phyloP scores from a whole-genome alignment of 2,113 vertebrate genomes.

The Protobothrops flavoviridis region DNA sequence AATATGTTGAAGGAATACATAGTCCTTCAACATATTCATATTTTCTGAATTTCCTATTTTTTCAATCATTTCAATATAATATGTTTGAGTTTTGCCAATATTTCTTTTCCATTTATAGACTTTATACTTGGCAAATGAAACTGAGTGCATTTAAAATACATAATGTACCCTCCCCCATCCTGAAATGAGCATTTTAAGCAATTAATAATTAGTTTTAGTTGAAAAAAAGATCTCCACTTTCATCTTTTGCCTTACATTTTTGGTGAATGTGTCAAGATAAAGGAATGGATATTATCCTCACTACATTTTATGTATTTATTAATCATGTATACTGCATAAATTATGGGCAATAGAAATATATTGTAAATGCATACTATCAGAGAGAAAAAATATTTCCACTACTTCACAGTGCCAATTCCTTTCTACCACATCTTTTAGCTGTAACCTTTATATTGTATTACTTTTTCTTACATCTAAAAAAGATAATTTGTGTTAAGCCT shows the following conservation, averaged over 20 bases:
- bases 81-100: not conserved
- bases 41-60: not conserved
- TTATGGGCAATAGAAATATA: not conserved
- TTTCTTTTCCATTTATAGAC: not conserved
- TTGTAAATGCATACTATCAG: conserved; percentile 5
- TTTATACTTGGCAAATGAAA: not conserved
- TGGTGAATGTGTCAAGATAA: not conserved
- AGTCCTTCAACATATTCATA: not conserved
- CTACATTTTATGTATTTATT: not conserved
- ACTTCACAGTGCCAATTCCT: not conserved
- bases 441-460: conserved; percentile 42
- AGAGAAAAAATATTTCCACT: conserved; percentile 16
- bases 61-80: not conserved
- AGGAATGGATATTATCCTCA: not conserved
- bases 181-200: not conserved
- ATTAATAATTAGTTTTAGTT: not conserved
- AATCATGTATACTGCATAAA: not conserved
- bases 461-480: conserved; percentile 46
- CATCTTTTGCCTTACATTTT: not conserved
- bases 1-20: not conserved
- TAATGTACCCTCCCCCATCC: not conserved
- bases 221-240: not conserved
- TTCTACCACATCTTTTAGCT: conserved; percentile 19
- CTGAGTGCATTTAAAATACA: not conserved
- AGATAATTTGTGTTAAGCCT: conserved; percentile 47